phyloP scores from a whole-genome alignment of 2,888 invertebrate species.

The Bugula neritina region DNA sequence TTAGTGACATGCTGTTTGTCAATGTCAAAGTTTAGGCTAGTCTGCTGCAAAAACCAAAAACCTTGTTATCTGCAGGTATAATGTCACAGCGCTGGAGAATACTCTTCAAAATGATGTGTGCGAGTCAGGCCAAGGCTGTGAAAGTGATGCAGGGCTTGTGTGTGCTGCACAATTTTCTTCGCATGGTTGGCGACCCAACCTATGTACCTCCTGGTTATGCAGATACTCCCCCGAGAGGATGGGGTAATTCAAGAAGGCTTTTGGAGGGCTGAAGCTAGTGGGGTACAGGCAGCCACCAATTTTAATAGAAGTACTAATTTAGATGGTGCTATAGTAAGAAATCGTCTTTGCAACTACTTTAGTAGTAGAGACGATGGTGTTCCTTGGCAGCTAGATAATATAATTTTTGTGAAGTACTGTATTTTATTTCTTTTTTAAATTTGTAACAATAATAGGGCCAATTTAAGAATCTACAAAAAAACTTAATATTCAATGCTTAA shows the following conservation, averaged over 20 bases:
- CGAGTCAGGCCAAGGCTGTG: neutral
- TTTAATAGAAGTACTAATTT: neutral
- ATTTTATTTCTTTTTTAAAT: too few relatives aligned
- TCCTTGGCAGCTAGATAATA: neutral
- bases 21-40: too few relatives aligned
- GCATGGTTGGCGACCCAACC: neutral
- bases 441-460: too few relatives aligned
- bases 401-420: too few relatives aligned
- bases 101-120: conserved; percentile 1
- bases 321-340: neutral
- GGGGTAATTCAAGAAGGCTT: neutral
- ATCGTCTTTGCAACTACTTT: neutral
- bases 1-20: too few relatives aligned
- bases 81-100: conserved; percentile 3
- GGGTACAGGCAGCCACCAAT: neutral
- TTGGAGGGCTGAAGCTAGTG: neutral
- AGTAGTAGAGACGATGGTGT: neutral
- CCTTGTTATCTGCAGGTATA: too few relatives aligned
- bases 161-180: conserved; percentile 5
- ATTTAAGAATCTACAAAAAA: too few relatives aligned
- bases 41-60: too few relatives aligned
- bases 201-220: conserved; percentile 7
- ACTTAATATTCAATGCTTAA: too few relatives aligned
- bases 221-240: neutral
- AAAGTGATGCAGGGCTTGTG: neutral